phyloP scores from a whole-genome alignment of 2,113 vertebrate genomes.

The Nanger granti region DNA sequence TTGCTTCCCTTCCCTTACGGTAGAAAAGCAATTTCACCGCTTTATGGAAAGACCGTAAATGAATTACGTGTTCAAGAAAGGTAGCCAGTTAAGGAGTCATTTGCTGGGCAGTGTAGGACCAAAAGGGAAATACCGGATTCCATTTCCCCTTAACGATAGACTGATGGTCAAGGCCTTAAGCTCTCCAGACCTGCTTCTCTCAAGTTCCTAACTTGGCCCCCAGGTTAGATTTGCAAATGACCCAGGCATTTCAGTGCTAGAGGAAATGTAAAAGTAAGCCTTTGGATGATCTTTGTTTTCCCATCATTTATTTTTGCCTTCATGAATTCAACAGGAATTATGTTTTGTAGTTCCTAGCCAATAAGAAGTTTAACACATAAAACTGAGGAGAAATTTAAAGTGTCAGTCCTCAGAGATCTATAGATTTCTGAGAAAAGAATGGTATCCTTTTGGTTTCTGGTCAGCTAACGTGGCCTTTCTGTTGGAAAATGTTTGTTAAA shows the following conservation, averaged over 20 bases:
- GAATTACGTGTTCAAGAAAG: neutral
- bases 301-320: neutral
- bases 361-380: neutral
- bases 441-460: neutral
- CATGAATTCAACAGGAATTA: neutral
- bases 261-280: neutral
- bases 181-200: neutral
- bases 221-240: neutral
- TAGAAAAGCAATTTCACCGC: neutral
- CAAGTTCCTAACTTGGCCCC: neutral
- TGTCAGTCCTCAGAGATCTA: neutral
- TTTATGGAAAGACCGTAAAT: neutral
- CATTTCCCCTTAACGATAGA: neutral
- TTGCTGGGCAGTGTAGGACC: neutral
- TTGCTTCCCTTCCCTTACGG: neutral
- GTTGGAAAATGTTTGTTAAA: neutral
- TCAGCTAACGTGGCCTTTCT: neutral
- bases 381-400: neutral
- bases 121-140: neutral
- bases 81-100: neutral
- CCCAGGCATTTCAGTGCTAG: neutral
- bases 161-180: neutral
- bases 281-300: neutral
- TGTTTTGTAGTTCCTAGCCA: neutral
- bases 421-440: conserved; percentile 7